Evolutionary conservation across 2,113 vertebrate species (phyloP), one percentile per base, ranked within the genome.

Genomic region (Cyanoramphus novaezelandiae): DNA sequence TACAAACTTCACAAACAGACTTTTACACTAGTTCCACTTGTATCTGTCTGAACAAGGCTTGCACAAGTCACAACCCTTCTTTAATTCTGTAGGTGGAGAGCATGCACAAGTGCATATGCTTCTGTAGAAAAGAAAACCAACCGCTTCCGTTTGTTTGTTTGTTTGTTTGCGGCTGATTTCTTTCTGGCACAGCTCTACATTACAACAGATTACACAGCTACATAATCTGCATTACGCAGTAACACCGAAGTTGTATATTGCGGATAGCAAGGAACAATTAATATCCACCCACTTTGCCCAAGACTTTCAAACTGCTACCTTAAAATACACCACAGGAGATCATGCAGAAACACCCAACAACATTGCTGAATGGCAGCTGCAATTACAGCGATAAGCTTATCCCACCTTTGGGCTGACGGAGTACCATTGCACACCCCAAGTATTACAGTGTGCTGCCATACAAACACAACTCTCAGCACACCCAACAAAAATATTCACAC

Each of bases 301-400:
- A 7, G 43, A 60, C 35, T 69, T 83, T 77, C 53, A 60, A 76
- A 60, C 25, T 55, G 46, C 43, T 59, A 13, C 49, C 39, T 90
- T 43, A 29, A 24, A 24, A 11, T 6, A 57, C 15, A 23, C n/a
- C 1, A 3, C 55, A 37, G 47, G 52, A 72, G 33, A 49, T 47
- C 17, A 44, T 1, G 2, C 2, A 31, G 46, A n/a, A 81, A 75
- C 8, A 1, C 35, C 37, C 24, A 52, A 2, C 6, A 28, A 17
- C 47, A 53, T 46, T 46, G 39, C 25, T 27, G 59, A 67, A 57
- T 6, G 24, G 64, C 64, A 77, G 68, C 43, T 80, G 72, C 6
- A 3, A 44, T 47, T 52, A 25, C 1, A 47, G 49, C 6, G 31
- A 17, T 60, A 35, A 83, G 21, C 50, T 24, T n/a, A 33, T 33